Percentiles rank a stretch among this genome's conserved stretches.
phyloP scores from a whole-genome alignment of 2,113 vertebrate species.

The Strix aluco region DNA sequence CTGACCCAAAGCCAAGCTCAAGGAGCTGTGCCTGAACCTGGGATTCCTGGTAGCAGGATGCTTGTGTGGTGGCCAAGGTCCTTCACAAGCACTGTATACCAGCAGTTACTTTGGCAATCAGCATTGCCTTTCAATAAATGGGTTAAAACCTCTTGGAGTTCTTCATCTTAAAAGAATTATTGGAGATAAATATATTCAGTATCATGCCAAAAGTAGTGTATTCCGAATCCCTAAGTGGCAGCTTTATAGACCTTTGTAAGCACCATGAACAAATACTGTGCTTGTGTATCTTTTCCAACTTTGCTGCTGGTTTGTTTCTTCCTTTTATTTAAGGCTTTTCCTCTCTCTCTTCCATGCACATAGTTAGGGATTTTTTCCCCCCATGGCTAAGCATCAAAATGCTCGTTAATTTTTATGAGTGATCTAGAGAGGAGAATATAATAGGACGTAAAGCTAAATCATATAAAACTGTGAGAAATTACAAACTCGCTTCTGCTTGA shows the following conservation, averaged over 20 bases:
- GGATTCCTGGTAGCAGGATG: background rate
- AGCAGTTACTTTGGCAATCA: background rate
- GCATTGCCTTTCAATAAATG: accelerated
- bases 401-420: background rate
- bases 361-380: background rate
- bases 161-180: background rate
- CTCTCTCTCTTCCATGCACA: background rate
- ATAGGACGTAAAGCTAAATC: background rate
- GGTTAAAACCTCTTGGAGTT: background rate
- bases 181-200: background rate
- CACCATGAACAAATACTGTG: background rate
- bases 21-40: background rate
- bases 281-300: background rate
- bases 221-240: background rate
- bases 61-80: accelerated
- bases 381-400: background rate
- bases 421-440: background rate
- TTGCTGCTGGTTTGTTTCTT: background rate
- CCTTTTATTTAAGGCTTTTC: background rate
- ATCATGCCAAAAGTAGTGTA: background rate
- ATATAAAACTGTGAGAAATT: background rate
- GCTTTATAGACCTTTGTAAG: background rate
- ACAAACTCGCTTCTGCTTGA: background rate
- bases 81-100: background rate
- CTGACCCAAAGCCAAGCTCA: background rate